A percentile compares a stretch with the other conserved stretches of the same genome.
These are phyloP conservation scores for Podarcis raffonei DNA, from an alignment of 2,113 vertebrate species.

Conservation along the genomic window DNA sequence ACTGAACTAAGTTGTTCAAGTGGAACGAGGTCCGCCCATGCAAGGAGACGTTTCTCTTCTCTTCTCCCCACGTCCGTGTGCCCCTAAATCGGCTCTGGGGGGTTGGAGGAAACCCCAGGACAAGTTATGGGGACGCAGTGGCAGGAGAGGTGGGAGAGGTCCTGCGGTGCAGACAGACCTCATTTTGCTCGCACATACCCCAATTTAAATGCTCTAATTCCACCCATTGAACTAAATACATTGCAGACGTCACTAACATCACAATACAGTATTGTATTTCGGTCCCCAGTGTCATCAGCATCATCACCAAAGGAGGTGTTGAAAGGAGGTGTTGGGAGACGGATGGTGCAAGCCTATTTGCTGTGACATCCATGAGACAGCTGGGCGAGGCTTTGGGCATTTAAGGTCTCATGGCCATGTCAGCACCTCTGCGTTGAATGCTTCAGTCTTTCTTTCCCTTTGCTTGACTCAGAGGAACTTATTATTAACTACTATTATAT, in stretches of 20 bases:
- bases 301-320: neutral
- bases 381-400: neutral
- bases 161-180: no score
- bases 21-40: no score
- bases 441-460: neutral
- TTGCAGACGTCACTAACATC: neutral
- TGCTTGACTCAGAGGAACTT: neutral
- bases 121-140: no score
- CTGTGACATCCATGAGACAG: neutral
- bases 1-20: no score
- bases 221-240: neutral
- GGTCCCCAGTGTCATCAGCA: neutral
- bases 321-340: neutral
- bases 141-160: no score
- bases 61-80: no score
- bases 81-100: no score
- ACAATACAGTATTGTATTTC: neutral
- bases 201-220: no score
- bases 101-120: no score
- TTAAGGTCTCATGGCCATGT: neutral
- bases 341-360: constrained; percentile 5
- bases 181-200: no score
- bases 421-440: neutral
- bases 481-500: neutral
- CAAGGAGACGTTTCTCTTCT: no score